phyloP scores from a whole-genome alignment of 2,888 invertebrate genomes.

The Harpagoxenus sublaevis region DNA sequence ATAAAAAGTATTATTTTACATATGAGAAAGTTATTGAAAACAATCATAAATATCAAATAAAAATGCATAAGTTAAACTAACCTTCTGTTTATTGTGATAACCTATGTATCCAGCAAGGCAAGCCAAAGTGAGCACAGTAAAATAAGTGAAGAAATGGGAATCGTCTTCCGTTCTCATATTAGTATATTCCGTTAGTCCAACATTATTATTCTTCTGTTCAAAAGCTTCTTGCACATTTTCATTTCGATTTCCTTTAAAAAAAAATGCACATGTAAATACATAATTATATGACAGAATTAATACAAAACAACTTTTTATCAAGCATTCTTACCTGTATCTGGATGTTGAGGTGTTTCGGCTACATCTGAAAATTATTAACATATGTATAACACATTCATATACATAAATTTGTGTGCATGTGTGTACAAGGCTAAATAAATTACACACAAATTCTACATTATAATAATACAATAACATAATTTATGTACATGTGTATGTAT shows the following conservation, averaged over 20 bases:
- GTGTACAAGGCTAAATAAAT: neutral
- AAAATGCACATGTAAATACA: slow-evolving; percentile 2
- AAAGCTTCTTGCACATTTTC: slow-evolving; percentile 46
- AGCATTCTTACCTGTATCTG: slow-evolving; percentile 59
- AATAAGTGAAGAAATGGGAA: slow-evolving; percentile 91
- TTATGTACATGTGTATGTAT: neutral
- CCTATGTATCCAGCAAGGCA: slow-evolving; percentile 89
- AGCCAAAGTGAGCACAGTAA: slow-evolving; percentile 88
- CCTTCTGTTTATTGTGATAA: slow-evolving; percentile 90
- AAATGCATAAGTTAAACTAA: slow-evolving; percentile 73
- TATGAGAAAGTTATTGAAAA: neutral
- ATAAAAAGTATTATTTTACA: neutral
- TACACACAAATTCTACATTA: neutral
- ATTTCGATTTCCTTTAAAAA: slow-evolving; percentile 51
- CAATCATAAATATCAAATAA: slow-evolving; percentile 2
- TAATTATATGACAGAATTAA: slow-evolving; percentile 20
- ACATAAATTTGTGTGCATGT: neutral
- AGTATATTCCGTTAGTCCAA: slow-evolving; percentile 33
- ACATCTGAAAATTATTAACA: slow-evolving; percentile 58
- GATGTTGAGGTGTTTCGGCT: slow-evolving; percentile 38
- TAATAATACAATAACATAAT: neutral
- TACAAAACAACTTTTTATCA: neutral
- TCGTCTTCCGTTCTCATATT: slow-evolving; percentile 86
- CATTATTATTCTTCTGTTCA: slow-evolving; percentile 45
- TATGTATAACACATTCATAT: neutral